Evolutionary conservation across 2,797 vertebrate species (phyloP), one percentile per base, ranked within the genome.

Genomic region (Menidia menidia): DNA sequence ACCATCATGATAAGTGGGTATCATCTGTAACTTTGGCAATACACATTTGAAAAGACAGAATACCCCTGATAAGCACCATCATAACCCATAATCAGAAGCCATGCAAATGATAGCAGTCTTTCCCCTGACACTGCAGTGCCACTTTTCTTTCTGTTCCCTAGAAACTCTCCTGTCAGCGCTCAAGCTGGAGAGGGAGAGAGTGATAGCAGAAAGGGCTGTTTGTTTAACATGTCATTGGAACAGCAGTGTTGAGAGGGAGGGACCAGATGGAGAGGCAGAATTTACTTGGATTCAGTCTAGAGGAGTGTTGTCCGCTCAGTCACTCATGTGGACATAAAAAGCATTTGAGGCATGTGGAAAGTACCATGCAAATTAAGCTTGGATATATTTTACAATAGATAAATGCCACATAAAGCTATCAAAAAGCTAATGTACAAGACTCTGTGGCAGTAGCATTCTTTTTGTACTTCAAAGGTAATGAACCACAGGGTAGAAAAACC

Each of bases 221-320:
- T 91, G 87, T 89, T 91, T 87, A 87, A 88, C 76, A 64, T 83
- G 89, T 81, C 89, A 89, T 64, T 68, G 64, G 62, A 86, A 70
- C 79, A 78, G 81, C 87, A 69, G 73, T 33, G 78, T 39, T 57
- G 75, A 81, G 83, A 81, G 64, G 57, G 70, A 78, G 83, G 81
- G 73, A 87, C 73, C 89, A 91, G 90, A 89, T 85, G 88, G 87
- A 87, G 72, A 67, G 69, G 77, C 60, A 60, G 68, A 73, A 47
- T 2, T 60, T 71, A 77, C 64, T 71, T 67, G 43, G 54, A 66
- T 75, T 80, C 62, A 65, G 80, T 84, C 76, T 56, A 57, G 44
- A 73, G 62, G 56, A 54, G 53, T 56, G 65, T 50, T 64, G 82
- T 82, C 82, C 66, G 80, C 73, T 73, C 69, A 74, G 57, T 75